phyloP scores from a whole-genome alignment of 2,888 invertebrate genomes.

The Atrina japonica region DNA sequence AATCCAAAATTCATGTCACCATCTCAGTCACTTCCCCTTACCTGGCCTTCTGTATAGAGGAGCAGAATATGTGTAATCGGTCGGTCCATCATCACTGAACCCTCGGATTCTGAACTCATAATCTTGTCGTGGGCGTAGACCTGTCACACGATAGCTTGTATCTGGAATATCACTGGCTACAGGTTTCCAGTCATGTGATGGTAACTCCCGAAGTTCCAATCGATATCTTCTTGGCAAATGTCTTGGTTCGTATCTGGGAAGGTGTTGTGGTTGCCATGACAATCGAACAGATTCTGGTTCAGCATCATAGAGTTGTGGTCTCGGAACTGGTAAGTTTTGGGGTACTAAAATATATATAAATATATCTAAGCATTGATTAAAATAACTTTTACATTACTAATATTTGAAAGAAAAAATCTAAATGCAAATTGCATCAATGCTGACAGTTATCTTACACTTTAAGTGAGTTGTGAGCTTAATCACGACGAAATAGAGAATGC shows the following conservation, averaged over 20 bases:
- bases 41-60: constrained; percentile 69
- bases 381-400: too few species aligned
- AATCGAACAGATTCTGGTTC: constrained; percentile 69
- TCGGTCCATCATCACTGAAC: constrained; percentile 90
- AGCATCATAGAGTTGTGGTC: constrained; percentile 70
- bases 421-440: too few species aligned
- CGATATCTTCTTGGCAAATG: constrained; percentile 46
- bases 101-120: constrained; percentile 97
- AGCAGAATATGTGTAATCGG: constrained; percentile 96
- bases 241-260: constrained; percentile 37
- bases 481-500: too few species aligned
- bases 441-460: too few species aligned
- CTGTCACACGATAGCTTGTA: constrained; percentile 65
- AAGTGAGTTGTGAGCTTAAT: too few species aligned
- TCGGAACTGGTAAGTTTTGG: constrained; percentile 66
- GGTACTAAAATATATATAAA: constrained; percentile 59
- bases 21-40: constrained; percentile 50
- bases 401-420: constrained; percentile 12
- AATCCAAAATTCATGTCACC: too few species aligned
- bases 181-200: constrained; percentile 64
- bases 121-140: constrained; percentile 93
- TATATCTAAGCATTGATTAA: background rate
- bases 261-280: constrained; percentile 72
- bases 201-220: constrained; percentile 66
- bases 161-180: constrained; percentile 61